Conservation (phyloP, 2,113 vertebrate genomes). For the Calidris pygmaea region DNA sequence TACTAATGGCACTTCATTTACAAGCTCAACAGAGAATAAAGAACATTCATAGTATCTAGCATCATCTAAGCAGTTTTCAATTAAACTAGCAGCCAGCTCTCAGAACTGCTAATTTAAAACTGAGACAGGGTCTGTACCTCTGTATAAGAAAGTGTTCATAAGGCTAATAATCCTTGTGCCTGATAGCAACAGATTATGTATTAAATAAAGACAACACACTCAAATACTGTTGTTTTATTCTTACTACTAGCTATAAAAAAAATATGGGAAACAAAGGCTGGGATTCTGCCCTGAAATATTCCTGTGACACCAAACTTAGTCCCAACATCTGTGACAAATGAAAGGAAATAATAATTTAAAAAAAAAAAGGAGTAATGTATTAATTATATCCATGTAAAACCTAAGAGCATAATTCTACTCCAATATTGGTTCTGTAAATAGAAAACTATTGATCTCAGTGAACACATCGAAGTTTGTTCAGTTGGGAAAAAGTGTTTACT, state of each 20-base stretch:
- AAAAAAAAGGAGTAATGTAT: neutral
- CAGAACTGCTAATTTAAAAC: neutral
- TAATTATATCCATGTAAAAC: neutral
- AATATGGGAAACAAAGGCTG: neutral
- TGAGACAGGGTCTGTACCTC: neutral
- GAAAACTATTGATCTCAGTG: neutral
- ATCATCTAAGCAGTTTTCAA: neutral
- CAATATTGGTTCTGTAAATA: neutral
- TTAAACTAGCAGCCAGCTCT: neutral
- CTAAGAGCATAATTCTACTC: neutral
- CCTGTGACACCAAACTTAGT: neutral
- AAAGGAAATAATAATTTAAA: too few species aligned
- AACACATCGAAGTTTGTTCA: neutral
- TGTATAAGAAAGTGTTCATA: neutral
- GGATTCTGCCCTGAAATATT: neutral
- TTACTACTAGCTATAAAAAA: neutral
- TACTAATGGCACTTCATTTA: slow-evolving; percentile 10
- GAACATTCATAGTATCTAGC: neutral
- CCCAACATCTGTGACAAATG: neutral
- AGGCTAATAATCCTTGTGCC: neutral
- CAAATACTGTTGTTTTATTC: neutral
- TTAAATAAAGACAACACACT: neutral
- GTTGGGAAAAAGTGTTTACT: neutral
- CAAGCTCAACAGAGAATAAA: neutral
- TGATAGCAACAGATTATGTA: neutral